These are phyloP conservation scores for Zosterops pallidus DNA, from an alignment of 2,113 vertebrate species.

Conservation along the genomic window DNA sequence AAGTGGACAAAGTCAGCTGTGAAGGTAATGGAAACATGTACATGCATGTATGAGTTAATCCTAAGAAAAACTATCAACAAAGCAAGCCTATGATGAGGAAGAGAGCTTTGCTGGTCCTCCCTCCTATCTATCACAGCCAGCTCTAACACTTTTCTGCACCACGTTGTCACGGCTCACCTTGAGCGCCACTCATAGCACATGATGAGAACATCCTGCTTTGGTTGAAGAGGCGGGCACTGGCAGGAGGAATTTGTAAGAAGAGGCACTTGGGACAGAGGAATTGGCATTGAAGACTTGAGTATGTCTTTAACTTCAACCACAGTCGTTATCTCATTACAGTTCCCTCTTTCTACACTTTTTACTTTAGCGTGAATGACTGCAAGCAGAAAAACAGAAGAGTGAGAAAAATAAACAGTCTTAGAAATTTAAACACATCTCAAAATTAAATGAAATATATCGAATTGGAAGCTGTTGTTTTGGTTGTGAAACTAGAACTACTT, in stretches of 20 bases:
- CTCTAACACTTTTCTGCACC: not conserved
- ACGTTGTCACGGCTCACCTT: constrained; percentile 32
- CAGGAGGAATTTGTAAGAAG: constrained; percentile 84
- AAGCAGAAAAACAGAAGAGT: not conserved
- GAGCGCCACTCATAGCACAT: constrained; percentile 83
- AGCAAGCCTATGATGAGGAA: not conserved
- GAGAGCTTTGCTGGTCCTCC: not conserved
- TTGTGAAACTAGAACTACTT: not conserved
- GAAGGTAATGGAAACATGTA: not conserved
- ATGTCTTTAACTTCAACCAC: constrained; percentile 82
- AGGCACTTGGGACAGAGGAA: constrained; percentile 77
- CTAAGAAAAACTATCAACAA: not conserved
- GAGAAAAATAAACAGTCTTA: not conserved
- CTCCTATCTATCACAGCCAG: not conserved
- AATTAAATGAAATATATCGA: not conserved
- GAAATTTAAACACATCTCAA: not conserved
- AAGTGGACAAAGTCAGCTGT: not conserved
- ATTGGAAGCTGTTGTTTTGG: not conserved
- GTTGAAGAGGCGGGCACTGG: constrained; percentile 79
- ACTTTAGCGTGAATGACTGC: constrained; percentile 83
- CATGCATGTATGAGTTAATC: not conserved
- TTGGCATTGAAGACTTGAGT: constrained; percentile 75
- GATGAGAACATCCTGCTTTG: constrained; percentile 82
- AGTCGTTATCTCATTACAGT: constrained; percentile 80
- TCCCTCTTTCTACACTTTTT: constrained; percentile 77